Evolutionary conservation across 35 echinoderm and acorn worm species (phyloP).

Genomic region (Chiridota heheva): DNA sequence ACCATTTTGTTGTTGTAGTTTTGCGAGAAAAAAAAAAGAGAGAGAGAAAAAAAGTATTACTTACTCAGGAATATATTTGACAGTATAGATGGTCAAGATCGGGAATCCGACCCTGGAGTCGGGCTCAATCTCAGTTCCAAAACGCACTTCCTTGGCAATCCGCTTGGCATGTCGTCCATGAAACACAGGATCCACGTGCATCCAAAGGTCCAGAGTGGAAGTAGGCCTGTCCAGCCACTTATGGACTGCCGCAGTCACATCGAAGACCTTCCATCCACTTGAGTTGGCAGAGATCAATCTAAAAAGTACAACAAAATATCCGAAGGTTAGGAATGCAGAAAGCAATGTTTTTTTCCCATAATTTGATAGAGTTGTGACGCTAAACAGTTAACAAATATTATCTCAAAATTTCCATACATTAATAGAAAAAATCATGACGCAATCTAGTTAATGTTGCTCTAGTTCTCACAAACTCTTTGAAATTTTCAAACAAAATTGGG

Average conservation of each 20-base stretch:
- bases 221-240: constrained; percentile 56
- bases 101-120: constrained; percentile 50
- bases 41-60: no score
- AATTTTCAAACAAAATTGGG: no score
- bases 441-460: no score
- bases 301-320: constrained; percentile 29
- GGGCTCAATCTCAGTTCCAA: constrained; percentile 51
- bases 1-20: no score
- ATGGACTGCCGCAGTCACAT: constrained; percentile 67
- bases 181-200: constrained; percentile 69
- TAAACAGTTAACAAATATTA: no score
- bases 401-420: no score
- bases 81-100: constrained; percentile 81
- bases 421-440: no score
- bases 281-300: constrained; percentile 65
- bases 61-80: constrained; percentile 87
- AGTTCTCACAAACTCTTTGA: no score
- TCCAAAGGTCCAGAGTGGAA: constrained; percentile 47
- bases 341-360: no score
- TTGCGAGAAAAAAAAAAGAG: no score
- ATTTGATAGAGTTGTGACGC: no score
- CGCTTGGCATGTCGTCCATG: constrained; percentile 66
- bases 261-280: constrained; percentile 91
- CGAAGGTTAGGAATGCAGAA: no score
- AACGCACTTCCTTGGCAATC: constrained; percentile 67